A percentile compares a stretch with the other conserved stretches of the same genome.
These are phyloP conservation scores for Lepus americanus DNA, from an alignment of 2,113 vertebrate species.

Conservation along the genomic window DNA sequence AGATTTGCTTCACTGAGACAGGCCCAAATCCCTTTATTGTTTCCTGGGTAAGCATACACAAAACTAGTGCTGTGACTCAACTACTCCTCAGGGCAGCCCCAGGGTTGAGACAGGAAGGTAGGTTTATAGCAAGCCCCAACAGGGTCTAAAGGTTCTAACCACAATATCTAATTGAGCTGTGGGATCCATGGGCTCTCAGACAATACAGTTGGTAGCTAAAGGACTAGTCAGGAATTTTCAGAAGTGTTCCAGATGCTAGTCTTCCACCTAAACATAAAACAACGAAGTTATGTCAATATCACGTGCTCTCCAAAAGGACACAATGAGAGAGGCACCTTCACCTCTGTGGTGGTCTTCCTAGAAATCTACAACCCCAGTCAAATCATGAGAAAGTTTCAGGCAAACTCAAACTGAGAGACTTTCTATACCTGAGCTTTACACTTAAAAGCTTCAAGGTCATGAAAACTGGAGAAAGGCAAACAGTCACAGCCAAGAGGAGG, in stretches of 20 bases:
- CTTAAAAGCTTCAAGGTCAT: not conserved
- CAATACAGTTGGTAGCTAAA: not conserved
- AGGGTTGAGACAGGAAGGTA: not conserved
- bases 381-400: not conserved
- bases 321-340: not conserved
- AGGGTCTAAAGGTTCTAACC: not conserved
- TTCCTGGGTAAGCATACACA: not conserved
- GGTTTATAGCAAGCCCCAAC: not conserved
- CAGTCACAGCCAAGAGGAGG: not conserved
- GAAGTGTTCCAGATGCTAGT: not conserved
- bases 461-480: not conserved
- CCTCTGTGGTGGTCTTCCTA: not conserved
- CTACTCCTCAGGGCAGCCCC: not conserved
- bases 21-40: not conserved
- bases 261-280: constrained; percentile 5
- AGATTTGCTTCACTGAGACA: not conserved
- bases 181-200: not conserved
- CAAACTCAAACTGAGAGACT: not conserved
- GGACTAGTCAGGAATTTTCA: not conserved
- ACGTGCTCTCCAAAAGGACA: not conserved
- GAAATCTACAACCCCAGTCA: not conserved
- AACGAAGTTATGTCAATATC: not conserved
- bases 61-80: not conserved
- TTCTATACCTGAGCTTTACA: not conserved
- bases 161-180: not conserved